Base-by-base conservation (phyloP, 1,140 invertebrate species). In the Drosophila ohnishii region DNA sequence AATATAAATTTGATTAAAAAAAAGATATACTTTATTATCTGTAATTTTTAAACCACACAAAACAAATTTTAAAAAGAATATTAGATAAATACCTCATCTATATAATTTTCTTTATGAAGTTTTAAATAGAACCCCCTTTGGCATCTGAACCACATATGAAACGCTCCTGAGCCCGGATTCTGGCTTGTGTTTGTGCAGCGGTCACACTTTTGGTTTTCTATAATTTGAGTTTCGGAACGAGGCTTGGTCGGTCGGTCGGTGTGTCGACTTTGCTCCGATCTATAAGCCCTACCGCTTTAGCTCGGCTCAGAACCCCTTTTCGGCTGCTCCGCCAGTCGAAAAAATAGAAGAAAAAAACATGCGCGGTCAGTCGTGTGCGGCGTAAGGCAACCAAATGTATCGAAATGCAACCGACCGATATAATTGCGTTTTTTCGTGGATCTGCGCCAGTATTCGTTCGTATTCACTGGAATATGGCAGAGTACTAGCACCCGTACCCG, bases 331-430 rank as follows among this genome's bases (percentile, higher is more conserved):
- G 65, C 79, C 84, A 87, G 84, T 78, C 84, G 76, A 87, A 87
- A 50, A 55, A 55, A 13, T 10, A 22, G 4, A 14, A 35, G n/a
- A 57, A 57, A 56, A 59, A 62, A 88, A 88, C 88, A 90, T 90
- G 86, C 87, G 80, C 86, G 88, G 88, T 88, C 88, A 90, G 88
- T 90, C 88, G 88, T 88, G 88, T 90, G 88, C 88, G 83, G 88
- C 87, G 88, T 90, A 78, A 90, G 80, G 88, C 88, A 90, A 90
- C 83, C 88, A 89, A 89, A 89, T 89, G 86, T 89, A 89, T 89
- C 86, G 86, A 88, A 90, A 90, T 90, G 88, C 88, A 90, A 90
- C 88, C 88, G 88, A 90, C 83, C 88, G 88, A 86, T 90, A 82
- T 90, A 86, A 82, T 90, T 86, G 81, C 81, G 81, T 88, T 88